A percentile compares a stretch with the other conserved stretches of the same genome.
Conservation (phyloP, 2,888 invertebrate genomes). For the Macroteleia sp. region DNA sequence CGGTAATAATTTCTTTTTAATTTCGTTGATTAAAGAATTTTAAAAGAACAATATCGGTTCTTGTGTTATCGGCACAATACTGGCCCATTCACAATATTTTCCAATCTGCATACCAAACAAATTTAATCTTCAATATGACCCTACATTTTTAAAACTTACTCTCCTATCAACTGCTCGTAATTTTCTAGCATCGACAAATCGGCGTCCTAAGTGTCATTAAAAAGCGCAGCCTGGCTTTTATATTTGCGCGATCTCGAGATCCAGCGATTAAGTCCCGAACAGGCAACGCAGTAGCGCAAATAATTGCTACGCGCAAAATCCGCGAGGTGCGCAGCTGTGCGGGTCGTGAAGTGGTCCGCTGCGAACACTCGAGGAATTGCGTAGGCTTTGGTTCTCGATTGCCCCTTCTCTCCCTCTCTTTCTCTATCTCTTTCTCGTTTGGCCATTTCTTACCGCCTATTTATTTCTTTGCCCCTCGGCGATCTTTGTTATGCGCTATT, state of each 20-base stretch:
- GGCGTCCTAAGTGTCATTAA: slow-evolving; percentile 27
- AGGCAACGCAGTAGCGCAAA: slow-evolving; percentile 49
- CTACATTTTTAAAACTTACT: neutral
- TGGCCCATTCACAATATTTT: slow-evolving; percentile 33
- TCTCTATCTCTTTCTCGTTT: too few relatives aligned
- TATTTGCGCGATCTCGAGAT: slow-evolving; percentile 22
- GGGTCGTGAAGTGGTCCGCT: slow-evolving; percentile 37
- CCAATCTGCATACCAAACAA: slow-evolving; percentile 33
- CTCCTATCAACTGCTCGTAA: too few relatives aligned
- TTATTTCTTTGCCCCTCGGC: slow-evolving; percentile 43
- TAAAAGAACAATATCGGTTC: too few relatives aligned
- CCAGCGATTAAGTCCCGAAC: slow-evolving; percentile 35
- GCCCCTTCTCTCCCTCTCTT: slow-evolving; percentile 1
- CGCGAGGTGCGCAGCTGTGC: slow-evolving; percentile 53
- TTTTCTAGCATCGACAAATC: neutral
- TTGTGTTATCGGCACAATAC: slow-evolving; percentile 20
- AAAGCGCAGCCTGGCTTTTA: slow-evolving; percentile 15
- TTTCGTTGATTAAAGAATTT: too few relatives aligned
- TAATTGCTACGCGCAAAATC: slow-evolving; percentile 54
- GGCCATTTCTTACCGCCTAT: slow-evolving; percentile 51
- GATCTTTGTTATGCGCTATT: slow-evolving; percentile 78
- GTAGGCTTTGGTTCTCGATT: slow-evolving; percentile 1
- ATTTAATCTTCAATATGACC: slow-evolving; percentile 31
- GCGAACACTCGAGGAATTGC: slow-evolving; percentile 28
- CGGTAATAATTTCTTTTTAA: too few relatives aligned